These are phyloP conservation scores for Hypomecis punctinalis DNA, from an alignment of 2,888 invertebrate genomes.

Conservation along the genomic window DNA sequence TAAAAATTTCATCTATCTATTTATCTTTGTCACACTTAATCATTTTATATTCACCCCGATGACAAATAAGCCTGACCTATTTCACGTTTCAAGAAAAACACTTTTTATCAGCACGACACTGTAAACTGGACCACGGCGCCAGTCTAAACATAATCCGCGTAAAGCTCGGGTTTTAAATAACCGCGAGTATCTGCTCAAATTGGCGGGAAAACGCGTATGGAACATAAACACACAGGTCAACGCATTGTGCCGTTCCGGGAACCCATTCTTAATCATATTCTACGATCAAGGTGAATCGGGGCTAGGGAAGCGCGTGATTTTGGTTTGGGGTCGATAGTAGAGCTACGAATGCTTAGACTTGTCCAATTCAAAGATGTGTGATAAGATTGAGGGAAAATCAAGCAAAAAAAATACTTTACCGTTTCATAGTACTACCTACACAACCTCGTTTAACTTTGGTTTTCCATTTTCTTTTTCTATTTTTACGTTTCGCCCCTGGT, in stretches of 20 bases:
- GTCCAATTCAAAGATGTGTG: no score
- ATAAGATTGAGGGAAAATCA: no score
- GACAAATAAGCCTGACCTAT: constrained; percentile 2
- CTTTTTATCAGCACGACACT: neutral
- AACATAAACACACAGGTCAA: constrained; percentile 73
- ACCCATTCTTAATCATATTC: constrained; percentile 46
- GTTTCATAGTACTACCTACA: no score
- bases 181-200: constrained; percentile 45
- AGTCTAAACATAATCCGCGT: constrained; percentile 44
- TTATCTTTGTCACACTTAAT: no score
- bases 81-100: neutral
- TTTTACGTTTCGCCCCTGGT: no score
- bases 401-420: no score
- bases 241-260: constrained; percentile 67
- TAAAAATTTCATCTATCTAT: no score
- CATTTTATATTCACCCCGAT: no score
- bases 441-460: no score
- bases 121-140: constrained; percentile 27
- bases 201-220: constrained; percentile 49
- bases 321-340: no score
- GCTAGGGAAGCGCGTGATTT: constrained; percentile 5
- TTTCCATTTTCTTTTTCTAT: no score
- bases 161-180: constrained; percentile 47
- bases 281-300: constrained; percentile 44
- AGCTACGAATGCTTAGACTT: no score